Evolutionary conservation across 2,888 invertebrate species (phyloP).

Genomic region (Acanthosepion esculentum): DNA sequence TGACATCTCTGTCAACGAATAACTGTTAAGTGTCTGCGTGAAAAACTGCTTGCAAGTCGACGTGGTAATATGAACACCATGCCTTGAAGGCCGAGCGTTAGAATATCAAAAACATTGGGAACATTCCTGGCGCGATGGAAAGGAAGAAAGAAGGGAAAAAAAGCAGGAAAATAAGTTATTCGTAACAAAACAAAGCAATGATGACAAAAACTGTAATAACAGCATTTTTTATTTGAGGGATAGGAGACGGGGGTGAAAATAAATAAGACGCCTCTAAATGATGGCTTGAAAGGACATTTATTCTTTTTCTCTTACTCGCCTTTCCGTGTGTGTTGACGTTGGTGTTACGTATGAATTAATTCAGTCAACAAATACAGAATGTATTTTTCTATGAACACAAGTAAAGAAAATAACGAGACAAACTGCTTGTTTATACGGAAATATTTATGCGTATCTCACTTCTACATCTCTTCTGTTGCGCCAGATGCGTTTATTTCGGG

Average conservation of each 20-base stretch:
- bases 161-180: neutral
- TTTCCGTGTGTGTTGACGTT: neutral
- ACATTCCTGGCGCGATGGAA: neutral
- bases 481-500: too few relatives aligned
- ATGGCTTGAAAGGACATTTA: neutral
- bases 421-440: too few relatives aligned
- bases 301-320: neutral
- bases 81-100: neutral
- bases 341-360: conserved; percentile 10
- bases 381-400: neutral
- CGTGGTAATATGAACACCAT: neutral
- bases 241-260: neutral
- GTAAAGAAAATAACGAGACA: neutral
- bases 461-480: too few relatives aligned
- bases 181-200: neutral
- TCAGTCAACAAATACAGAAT: neutral
- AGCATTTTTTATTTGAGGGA: neutral
- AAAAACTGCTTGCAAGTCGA: neutral
- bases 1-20: conserved; percentile 22
- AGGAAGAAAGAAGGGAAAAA: too few relatives aligned
- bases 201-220: neutral
- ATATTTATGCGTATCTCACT: too few relatives aligned
- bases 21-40: conserved; percentile 33
- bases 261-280: neutral
- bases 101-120: neutral